A percentile compares a stretch with the other conserved stretches of the same genome.
Conservation (phyloP, 1,140 invertebrate species). For the Sminthurinus signatus region DNA sequence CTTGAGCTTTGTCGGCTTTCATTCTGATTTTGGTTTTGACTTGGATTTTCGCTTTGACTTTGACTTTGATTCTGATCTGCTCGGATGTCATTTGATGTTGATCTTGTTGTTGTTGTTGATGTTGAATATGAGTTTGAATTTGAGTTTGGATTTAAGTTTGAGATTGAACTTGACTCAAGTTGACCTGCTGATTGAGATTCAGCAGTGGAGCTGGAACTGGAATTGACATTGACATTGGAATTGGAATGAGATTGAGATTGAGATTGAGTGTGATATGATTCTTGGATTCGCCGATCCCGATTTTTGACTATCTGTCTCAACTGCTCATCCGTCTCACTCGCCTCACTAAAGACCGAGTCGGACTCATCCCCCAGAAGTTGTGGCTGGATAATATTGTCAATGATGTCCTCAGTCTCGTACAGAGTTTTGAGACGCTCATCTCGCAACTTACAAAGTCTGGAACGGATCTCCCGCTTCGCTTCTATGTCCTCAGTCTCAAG, state of each 20-base stretch:
- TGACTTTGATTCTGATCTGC: too few species aligned
- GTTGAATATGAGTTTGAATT: too few species aligned
- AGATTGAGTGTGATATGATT: background rate
- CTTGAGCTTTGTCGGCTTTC: too few species aligned
- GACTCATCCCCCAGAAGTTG: slow-evolving; percentile 9
- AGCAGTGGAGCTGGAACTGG: too few species aligned
- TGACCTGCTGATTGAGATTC: too few species aligned
- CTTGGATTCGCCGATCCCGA: background rate
- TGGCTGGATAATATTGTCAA: slow-evolving; percentile 32
- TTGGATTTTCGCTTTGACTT: too few species aligned
- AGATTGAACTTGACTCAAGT: too few species aligned
- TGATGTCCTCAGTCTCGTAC: slow-evolving; percentile 52
- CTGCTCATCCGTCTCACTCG: background rate
- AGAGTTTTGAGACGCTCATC: slow-evolving; percentile 66
- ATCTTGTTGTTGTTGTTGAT: too few species aligned
- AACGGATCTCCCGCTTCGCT: slow-evolving; percentile 73
- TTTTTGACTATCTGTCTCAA: background rate
- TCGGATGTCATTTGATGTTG: too few species aligned
- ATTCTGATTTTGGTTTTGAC: too few species aligned
- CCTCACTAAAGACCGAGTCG: slow-evolving; percentile 1
- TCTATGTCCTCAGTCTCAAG: slow-evolving; percentile 76
- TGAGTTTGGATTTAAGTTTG: too few species aligned
- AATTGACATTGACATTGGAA: background rate
- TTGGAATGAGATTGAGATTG: background rate
- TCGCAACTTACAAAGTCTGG: slow-evolving; percentile 70